Percentiles rank a stretch among this genome's conserved stretches.
Evolutionary conservation across 2,113 vertebrate genomes (phyloP).

Genomic region (Neolamprologus kungweensis): DNA sequence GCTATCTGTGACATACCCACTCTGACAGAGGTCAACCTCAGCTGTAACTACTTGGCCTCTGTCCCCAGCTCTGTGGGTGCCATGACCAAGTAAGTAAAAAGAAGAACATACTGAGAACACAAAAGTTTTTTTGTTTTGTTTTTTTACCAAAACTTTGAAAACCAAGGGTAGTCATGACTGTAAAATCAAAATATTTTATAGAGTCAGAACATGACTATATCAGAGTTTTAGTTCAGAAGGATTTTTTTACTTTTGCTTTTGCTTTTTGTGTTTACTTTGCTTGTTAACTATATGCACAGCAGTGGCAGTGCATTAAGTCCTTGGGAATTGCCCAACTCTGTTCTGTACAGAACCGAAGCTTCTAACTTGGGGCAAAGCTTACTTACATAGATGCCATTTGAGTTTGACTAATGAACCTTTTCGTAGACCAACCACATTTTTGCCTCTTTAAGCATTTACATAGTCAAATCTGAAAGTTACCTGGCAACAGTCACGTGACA

Average conservation of each 20-base stretch:
- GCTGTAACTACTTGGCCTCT: conserved; percentile 83
- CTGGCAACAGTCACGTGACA: neutral
- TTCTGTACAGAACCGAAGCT: neutral
- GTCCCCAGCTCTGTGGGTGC: conserved; percentile 79
- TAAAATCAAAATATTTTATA: neutral
- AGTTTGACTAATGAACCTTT: neutral
- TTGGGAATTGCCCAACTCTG: neutral
- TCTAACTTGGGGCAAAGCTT: neutral
- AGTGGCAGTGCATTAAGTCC: neutral
- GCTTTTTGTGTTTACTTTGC: neutral
- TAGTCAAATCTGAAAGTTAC: conserved; percentile 9
- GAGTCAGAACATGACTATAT: neutral
- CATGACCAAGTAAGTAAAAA: conserved; percentile 84
- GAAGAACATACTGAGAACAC: neutral
- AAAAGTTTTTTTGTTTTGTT: neutral
- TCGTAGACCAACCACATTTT: neutral
- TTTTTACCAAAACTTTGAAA: neutral
- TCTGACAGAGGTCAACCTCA: conserved; percentile 91
- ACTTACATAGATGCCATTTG: neutral
- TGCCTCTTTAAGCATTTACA: neutral
- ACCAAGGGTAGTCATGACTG: neutral
- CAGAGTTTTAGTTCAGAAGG: neutral
- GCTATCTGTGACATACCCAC: conserved; percentile 86
- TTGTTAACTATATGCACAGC: neutral
- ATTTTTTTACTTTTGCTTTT: neutral